Conservation (phyloP, 2,113 vertebrate genomes). For the Microcebus murinus region DNA sequence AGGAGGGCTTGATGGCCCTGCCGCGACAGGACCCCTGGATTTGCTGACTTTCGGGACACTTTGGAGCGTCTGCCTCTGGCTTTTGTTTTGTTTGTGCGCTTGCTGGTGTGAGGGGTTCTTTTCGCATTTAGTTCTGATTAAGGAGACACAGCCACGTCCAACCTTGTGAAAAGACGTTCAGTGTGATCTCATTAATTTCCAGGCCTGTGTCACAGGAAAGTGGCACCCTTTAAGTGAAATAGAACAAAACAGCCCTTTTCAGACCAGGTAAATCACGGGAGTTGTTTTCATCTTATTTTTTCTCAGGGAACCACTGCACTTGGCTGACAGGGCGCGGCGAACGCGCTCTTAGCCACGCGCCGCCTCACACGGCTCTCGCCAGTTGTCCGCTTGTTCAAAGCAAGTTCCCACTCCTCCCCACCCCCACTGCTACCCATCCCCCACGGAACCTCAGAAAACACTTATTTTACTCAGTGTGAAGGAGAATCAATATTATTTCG, state of each 20-base stretch:
- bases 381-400: background rate
- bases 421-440: background rate
- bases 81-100: background rate
- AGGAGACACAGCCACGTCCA: background rate
- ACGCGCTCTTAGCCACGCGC: background rate
- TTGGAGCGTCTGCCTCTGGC: background rate
- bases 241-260: background rate
- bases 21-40: background rate
- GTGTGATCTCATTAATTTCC: background rate
- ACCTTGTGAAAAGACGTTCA: background rate
- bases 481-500: background rate
- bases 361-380: no score
- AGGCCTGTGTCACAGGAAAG: background rate
- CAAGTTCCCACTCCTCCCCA: background rate
- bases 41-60: fast-evolving
- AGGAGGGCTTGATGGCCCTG: fast-evolving
- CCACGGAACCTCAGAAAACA: background rate
- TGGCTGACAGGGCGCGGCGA: background rate
- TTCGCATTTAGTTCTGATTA: background rate
- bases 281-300: background rate
- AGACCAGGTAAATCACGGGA: background rate
- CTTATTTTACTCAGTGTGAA: background rate
- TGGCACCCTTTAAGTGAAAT: background rate
- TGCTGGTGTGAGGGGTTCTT: background rate
- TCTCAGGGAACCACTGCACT: background rate